phyloP scores from a whole-genome alignment of 2,888 invertebrate genomes.

The Mimumesa dahlbomi region DNA sequence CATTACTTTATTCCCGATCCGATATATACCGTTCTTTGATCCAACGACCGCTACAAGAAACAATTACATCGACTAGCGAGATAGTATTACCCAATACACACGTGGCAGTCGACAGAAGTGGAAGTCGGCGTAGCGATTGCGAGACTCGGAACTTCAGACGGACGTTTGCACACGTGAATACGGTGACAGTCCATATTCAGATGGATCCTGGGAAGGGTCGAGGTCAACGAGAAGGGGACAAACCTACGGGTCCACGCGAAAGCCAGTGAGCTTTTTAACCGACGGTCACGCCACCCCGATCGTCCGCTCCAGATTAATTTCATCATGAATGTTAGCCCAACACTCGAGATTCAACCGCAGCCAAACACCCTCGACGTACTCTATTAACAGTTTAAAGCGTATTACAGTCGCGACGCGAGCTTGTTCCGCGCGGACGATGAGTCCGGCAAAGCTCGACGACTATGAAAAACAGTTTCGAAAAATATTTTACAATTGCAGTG shows the following conservation, averaged over 20 bases:
- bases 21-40: too few species aligned
- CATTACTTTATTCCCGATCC: too few species aligned
- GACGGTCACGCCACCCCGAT: constrained; percentile 61
- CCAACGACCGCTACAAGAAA: too few species aligned
- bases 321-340: constrained; percentile 80
- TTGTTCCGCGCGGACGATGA: constrained; percentile 35
- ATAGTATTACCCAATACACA: too few species aligned
- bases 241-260: constrained; percentile 57
- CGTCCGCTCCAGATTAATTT: constrained; percentile 77
- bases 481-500: constrained; percentile 10
- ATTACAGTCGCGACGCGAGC: constrained; percentile 61
- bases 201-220: constrained; percentile 46
- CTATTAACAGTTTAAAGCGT: constrained; percentile 76
- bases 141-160: constrained; percentile 18
- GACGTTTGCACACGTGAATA: constrained; percentile 18
- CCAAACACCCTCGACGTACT: constrained; percentile 77
- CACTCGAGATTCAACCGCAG: constrained; percentile 78
- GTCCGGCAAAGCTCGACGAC: constrained; percentile 20
- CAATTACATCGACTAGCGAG: too few species aligned
- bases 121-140: constrained; percentile 7
- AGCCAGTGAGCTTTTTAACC: constrained; percentile 68
- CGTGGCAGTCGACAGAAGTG: neutral
- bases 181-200: constrained; percentile 19
- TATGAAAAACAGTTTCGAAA: constrained; percentile 18
- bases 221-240: constrained; percentile 52